These are phyloP conservation scores for Eucidaris tribuloides DNA, from an alignment of 35 echinoderm and acorn worm species.

Conservation along the genomic window DNA sequence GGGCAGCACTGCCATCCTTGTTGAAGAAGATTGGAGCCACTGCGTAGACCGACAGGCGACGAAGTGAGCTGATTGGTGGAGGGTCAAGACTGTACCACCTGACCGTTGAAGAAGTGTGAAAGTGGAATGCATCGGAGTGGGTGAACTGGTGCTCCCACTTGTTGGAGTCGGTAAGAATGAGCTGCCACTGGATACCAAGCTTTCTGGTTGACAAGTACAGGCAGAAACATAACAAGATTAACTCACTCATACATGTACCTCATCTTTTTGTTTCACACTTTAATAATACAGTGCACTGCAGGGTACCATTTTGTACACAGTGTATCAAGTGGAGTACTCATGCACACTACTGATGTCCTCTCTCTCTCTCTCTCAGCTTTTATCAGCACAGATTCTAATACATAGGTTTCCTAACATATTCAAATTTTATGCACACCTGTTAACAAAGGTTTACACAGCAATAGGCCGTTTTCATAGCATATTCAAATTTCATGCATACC, in stretches of 20 bases:
- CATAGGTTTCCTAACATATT: too few relatives aligned
- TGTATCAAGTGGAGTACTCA: not conserved
- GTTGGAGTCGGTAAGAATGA: conserved; percentile 53
- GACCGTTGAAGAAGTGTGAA: conserved; percentile 52
- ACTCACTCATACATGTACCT: not conserved
- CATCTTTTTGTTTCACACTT: not conserved
- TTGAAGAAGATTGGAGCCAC: conserved; percentile 60
- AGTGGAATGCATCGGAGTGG: conserved; percentile 51
- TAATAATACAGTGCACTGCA: not conserved
- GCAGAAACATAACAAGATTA: too few relatives aligned
- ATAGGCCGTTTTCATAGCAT: too few relatives aligned
- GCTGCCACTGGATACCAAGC: conserved; percentile 66
- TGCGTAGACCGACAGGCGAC: conserved; percentile 35
- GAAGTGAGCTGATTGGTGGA: conserved; percentile 54
- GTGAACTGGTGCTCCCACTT: conserved; percentile 20
- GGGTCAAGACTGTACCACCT: conserved; percentile 65
- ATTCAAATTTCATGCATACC: too few relatives aligned
- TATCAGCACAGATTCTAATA: too few relatives aligned
- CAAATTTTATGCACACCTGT: too few relatives aligned
- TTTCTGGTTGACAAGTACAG: too few relatives aligned
- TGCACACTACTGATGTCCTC: not conserved
- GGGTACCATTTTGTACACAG: not conserved
- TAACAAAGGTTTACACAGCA: too few relatives aligned
- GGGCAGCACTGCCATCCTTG: conserved; percentile 40
- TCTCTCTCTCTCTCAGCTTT: not conserved